Evolutionary conservation across 2,113 vertebrate genomes (phyloP), one percentile per base, ranked within the genome.

Genomic region (Corythoichthys haematopterus): DNA sequence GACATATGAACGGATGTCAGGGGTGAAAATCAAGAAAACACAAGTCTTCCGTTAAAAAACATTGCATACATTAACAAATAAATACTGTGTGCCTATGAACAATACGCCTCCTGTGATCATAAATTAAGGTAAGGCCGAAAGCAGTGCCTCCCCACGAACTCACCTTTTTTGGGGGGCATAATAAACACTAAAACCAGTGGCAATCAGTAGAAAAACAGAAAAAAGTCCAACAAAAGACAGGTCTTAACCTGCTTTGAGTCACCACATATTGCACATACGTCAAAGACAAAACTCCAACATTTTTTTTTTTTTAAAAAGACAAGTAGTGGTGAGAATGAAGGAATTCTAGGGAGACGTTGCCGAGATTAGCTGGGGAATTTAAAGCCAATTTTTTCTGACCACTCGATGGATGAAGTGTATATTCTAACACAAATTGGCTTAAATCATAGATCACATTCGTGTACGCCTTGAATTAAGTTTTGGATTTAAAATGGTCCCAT

Each of bases 41-140:
- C 80, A 87, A 84, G 83, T 83, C 81, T 70, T 84, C 58, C 69
- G 83, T 94, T 91, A 92, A 59, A 63, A 87, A 90, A 90, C 90
- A 90, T 83, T 87, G 79, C 84, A 89, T 91, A 95, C 93, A 89
- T 59, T 81, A 90, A 93, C 85, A 85, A 93, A 93, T 86, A 85
- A 93, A 91, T 88, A 89, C 81, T 88, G 57, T 59, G 59, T 68
- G 7, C 16, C 0, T 10, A 66, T 74, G 71, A 72, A 64, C 60
- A 80, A 65, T 64, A 72, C 76, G 65, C 70, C 62, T 65, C 52
- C 60, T 73, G 62, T 70, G 72, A 69, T 73, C 71, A 87, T 84
- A 28, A 90, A 89, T 85, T 89, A 28, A 28, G 20, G 20, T 87
- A 90, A 87, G 78, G 82, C 78, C 15, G 78, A 89, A 82, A 68